Evolutionary conservation across 2,113 vertebrate genomes (phyloP).

Genomic region (Ploceus nigricollis): DNA sequence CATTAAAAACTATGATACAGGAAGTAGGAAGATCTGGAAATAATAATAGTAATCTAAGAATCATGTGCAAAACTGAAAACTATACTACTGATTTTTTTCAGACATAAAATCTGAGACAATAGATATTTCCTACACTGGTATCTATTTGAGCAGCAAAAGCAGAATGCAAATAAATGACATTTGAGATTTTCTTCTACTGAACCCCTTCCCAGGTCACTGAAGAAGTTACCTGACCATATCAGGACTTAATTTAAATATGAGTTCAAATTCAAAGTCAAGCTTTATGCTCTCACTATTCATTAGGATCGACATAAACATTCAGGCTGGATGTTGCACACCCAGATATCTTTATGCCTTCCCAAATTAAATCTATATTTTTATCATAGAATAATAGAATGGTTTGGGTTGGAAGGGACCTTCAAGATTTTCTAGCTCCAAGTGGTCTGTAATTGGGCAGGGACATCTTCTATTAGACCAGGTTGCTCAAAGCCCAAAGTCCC

Average conservation of each 20-base stretch:
- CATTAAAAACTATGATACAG: not conserved
- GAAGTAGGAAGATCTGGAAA: not conserved
- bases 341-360: not conserved
- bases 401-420: not conserved
- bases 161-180: not conserved
- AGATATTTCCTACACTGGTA: not conserved
- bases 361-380: not conserved
- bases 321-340: not conserved
- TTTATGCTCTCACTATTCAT: not conserved
- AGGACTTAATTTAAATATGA: not conserved
- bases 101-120: not conserved
- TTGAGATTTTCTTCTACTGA: not conserved
- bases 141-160: not conserved
- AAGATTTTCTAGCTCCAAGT: not conserved
- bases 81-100: not conserved
- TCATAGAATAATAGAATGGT: not conserved
- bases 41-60: not conserved
- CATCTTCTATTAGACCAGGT: not conserved
- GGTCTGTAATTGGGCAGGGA: not conserved
- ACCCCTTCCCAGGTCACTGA: not conserved
- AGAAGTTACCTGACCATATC: not conserved
- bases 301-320: not conserved
- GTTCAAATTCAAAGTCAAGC: not conserved
- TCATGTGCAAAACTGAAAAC: not conserved
- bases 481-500: not conserved